Evolutionary conservation across 2,797 vertebrate species (phyloP).

Genomic region (Simalia tracyae): DNA sequence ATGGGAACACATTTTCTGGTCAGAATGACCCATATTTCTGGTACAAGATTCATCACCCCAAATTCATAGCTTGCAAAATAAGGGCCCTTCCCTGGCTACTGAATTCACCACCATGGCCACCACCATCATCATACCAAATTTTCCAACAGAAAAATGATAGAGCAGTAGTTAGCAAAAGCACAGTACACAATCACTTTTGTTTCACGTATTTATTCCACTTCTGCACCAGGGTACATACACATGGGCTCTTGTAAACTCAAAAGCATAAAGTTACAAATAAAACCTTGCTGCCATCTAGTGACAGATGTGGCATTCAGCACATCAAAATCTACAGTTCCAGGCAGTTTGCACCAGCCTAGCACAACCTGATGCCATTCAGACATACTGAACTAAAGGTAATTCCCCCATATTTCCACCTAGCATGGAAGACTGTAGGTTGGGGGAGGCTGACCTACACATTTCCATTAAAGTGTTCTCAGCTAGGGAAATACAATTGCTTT

Average conservation of each 20-base stretch:
- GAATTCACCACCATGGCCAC: not conserved
- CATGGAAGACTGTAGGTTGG: not conserved
- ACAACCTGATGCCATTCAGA: not conserved
- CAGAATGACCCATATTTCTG: not conserved
- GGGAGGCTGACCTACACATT: not conserved
- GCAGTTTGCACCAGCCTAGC: not conserved
- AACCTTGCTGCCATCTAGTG: not conserved
- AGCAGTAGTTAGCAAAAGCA: constrained; percentile 10
- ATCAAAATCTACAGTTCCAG: not conserved
- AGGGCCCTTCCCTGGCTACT: not conserved
- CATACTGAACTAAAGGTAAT: not conserved
- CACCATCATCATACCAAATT: not conserved
- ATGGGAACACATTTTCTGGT: not conserved
- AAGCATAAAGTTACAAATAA: not conserved
- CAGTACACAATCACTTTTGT: constrained; percentile 5
- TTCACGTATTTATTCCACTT: not conserved
- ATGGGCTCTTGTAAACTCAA: not conserved
- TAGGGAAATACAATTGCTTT: not conserved
- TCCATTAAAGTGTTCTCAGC: not conserved
- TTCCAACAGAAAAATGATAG: not conserved
- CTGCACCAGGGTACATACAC: not conserved
- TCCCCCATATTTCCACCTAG: not conserved
- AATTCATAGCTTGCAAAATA: not conserved
- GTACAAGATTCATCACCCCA: not conserved
- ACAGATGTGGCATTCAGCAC: not conserved